Evolutionary conservation across 2,888 invertebrate species (phyloP), one percentile per base, ranked within the genome.

Genomic region (Dusona sp.): DNA sequence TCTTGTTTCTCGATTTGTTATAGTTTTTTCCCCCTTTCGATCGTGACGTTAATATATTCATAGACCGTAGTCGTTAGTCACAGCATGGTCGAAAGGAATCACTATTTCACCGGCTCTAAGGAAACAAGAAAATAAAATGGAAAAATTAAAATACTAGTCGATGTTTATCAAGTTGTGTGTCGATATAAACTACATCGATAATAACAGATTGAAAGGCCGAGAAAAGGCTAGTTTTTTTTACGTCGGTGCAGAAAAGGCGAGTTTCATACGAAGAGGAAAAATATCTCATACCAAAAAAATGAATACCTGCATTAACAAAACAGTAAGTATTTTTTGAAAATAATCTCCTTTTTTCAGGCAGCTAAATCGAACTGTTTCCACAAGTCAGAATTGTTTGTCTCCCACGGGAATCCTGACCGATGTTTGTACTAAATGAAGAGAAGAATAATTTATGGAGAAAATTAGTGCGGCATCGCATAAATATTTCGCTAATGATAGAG

Each of bases 1-100:
- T 42, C 9, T 42, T 74, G 61, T 57, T 42, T 33, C 19, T 51
- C 13, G 22, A 4, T 65, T 25, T 48, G 2, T 25, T 25, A 45
- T 72, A 67, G 48, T 67, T 65, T 78, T 70, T 65, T 78, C 33
- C 9, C 54, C 22, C 82, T 33, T 65, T 73, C 65, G 22, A 33
- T 54, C 33, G 38, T 19, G 22, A 83, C 25, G 72, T 36, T 45
- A 45, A 67, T 51, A 29, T 65, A 65, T 72, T 64, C 78, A 19
- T 48, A 45, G 13, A 57, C 36, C n/a, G 65, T 19, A 29, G 8
- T 29, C 38, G 45, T 83, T 73, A 73, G 11, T 64, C 13, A n/a
- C n/a, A 9, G 36, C 33, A 54, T 25, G 54, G 57, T 33, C 7
- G 33, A 33, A 11, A 25, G 9, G 36, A 79, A 79, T 73, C 45